These are phyloP conservation scores for Phodopus roborovskii DNA, from an alignment of 2,113 vertebrate species.

Conservation along the genomic window DNA sequence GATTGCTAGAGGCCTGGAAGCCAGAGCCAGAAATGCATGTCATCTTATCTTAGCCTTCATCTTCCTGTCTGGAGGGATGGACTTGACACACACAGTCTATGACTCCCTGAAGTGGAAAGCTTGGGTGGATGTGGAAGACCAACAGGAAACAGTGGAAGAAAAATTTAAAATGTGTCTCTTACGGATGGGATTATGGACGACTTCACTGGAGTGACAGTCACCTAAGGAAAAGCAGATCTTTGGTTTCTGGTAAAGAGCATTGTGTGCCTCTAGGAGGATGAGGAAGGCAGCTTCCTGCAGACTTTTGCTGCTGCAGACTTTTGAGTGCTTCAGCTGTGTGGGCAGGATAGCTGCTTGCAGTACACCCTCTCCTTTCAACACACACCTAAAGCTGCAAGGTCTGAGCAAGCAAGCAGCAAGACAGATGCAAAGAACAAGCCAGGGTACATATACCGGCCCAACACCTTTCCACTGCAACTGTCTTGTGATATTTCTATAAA, in stretches of 20 bases:
- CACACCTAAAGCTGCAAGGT: not conserved
- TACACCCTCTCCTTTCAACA: not conserved
- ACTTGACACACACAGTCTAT: not conserved
- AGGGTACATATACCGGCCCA: fast-evolving
- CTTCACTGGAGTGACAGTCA: not conserved
- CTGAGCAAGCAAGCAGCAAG: not conserved
- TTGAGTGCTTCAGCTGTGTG: not conserved
- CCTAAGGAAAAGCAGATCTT: not conserved
- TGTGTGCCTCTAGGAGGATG: not conserved
- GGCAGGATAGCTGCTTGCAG: not conserved
- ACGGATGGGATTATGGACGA: not conserved
- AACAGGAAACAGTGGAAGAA: not conserved
- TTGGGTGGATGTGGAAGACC: not conserved
- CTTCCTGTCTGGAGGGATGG: not conserved
- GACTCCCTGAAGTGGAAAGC: not conserved
- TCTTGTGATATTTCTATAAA: not conserved
- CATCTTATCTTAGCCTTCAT: not conserved
- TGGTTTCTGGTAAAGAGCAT: not conserved
- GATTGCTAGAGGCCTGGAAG: not conserved
- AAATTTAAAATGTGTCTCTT: not conserved
- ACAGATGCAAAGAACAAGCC: not conserved
- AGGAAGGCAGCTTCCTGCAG: not conserved
- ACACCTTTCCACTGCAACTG: no score
- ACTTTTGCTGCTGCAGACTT: no score
- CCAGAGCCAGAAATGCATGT: not conserved